phyloP scores from a whole-genome alignment of 1,140 invertebrate genomes.

The Pteromalus puparum region DNA sequence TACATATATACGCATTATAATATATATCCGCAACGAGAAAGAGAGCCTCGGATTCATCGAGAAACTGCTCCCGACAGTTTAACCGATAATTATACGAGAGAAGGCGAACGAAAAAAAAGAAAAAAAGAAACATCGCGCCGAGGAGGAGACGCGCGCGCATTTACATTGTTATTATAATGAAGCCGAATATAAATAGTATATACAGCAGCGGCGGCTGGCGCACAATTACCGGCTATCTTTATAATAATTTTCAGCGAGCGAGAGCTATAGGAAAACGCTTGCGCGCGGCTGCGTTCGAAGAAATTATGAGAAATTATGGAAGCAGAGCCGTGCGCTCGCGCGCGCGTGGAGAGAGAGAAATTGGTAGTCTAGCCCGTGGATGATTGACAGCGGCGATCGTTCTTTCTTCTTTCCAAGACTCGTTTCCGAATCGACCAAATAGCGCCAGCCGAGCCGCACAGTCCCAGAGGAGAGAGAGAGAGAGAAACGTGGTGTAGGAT shows the following conservation, averaged over 20 bases:
- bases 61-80: neutral
- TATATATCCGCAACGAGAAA: too few species aligned
- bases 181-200: slow-evolving; percentile 72
- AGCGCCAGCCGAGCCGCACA: too few species aligned
- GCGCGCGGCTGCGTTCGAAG: slow-evolving; percentile 64
- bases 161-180: slow-evolving; percentile 76
- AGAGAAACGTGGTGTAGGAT: neutral
- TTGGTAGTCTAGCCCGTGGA: slow-evolving; percentile 74
- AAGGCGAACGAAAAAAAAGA: neutral
- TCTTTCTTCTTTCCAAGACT: slow-evolving; percentile 27
- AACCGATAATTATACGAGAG: slow-evolving; percentile 30
- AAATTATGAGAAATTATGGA: slow-evolving; percentile 75
- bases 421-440: slow-evolving; percentile 32
- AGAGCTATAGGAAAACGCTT: slow-evolving; percentile 56
- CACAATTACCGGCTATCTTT: slow-evolving; percentile 72
- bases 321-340: neutral
- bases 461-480: neutral
- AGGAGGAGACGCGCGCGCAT: slow-evolving; percentile 54
- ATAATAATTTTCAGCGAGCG: slow-evolving; percentile 71
- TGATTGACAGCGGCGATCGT: slow-evolving; percentile 71
- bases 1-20: neutral
- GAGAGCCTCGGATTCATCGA: too few species aligned
- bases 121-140: too few species aligned
- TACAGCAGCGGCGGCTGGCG: slow-evolving; percentile 60
- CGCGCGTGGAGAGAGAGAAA: slow-evolving; percentile 68